Evolutionary conservation across 2,888 invertebrate genomes (phyloP).

Genomic region (Timandra comae): DNA sequence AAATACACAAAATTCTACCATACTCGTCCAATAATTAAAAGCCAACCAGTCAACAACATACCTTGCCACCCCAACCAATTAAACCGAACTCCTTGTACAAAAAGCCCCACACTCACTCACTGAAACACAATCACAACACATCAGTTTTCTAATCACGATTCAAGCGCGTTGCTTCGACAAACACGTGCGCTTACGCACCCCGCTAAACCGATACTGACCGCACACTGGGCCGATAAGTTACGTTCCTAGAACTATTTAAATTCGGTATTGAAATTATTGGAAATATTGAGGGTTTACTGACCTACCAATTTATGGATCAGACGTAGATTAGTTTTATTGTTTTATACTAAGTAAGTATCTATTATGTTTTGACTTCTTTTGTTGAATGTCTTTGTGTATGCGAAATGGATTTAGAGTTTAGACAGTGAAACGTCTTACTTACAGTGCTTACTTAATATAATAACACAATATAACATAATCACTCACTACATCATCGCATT

Average conservation of each 20-base stretch:
- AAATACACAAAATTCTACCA: no score
- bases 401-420: no score
- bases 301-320: conserved; percentile 7
- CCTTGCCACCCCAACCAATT: conserved; percentile 2
- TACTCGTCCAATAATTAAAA: no score
- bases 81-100: neutral
- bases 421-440: no score
- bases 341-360: no score
- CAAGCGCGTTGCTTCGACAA: conserved; percentile 45
- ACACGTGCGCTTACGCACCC: conserved; percentile 53
- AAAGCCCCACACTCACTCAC: conserved; percentile 24
- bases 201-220: conserved; percentile 24
- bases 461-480: no score
- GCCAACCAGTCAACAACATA: no score
- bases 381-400: no score
- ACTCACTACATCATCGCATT: no score
- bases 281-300: conserved; percentile 20
- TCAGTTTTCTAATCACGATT: conserved; percentile 59
- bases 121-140: conserved; percentile 29
- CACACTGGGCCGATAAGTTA: conserved; percentile 31
- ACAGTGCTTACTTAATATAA: no score
- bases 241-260: conserved; percentile 16
- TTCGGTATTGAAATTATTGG: conserved; percentile 22
- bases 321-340: conserved; percentile 14
- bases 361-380: no score